Evolutionary conservation across 2,113 vertebrate species (phyloP).

Genomic region (Taurulus bubalis): DNA sequence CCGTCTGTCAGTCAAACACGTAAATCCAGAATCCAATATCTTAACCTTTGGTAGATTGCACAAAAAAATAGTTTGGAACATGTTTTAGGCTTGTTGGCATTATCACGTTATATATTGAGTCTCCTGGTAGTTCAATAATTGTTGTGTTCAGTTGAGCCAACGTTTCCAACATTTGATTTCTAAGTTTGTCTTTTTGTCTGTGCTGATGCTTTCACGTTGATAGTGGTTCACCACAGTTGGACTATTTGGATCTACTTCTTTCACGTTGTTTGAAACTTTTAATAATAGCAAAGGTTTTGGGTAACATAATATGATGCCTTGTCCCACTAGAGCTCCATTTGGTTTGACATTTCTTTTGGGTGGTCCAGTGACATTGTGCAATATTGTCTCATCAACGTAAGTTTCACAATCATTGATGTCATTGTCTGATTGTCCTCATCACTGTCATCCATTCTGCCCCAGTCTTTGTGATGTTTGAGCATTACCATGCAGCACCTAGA

Average conservation of each 20-base stretch:
- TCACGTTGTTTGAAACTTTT: conserved; percentile 43
- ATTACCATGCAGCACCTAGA: conserved; percentile 7
- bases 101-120: neutral
- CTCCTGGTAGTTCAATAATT: neutral
- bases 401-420: conserved; percentile 16
- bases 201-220: neutral
- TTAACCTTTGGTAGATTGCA: neutral
- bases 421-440: conserved; percentile 26
- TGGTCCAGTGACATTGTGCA: conserved; percentile 35
- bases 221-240: neutral
- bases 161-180: conserved; percentile 1
- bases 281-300: neutral
- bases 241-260: conserved; percentile 77
- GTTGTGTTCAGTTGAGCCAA: neutral
- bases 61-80: neutral
- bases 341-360: conserved; percentile 1
- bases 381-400: conserved; percentile 6
- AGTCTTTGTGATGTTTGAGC: conserved; percentile 25
- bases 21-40: neutral
- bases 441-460: neutral
- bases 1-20: neutral
- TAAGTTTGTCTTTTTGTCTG: conserved; percentile 10
- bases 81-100: neutral
- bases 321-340: neutral
- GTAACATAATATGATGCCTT: neutral